Base-by-base conservation (phyloP, 2,113 vertebrate genomes). In the Cephalophus harveyi region DNA sequence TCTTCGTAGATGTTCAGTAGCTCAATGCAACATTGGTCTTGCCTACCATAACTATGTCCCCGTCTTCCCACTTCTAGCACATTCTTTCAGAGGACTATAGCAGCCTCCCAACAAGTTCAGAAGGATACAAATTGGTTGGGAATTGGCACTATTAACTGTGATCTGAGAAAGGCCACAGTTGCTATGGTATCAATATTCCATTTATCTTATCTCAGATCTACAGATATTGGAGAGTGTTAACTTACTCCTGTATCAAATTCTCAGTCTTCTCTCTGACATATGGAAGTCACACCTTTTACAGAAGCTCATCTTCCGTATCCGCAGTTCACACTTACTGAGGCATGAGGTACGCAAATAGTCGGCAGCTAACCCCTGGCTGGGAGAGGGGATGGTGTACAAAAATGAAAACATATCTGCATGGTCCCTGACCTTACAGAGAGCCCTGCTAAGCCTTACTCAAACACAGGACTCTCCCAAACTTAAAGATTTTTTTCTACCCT, bases 261-360 rank as follows among this genome's bases (percentile, higher is more conserved):
- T 92, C 83, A 84, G 55, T 60, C 74, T 93, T 94, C 71, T 96
- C 54, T 67, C 60, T 91, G 43, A n/a, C 83, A 79, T 91, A 52
- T 52, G 87, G 87, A 79, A 96, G 14, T 71, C 33, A 2, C 52
- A 52, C 89, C 86, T 85, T 83, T 71, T 62, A 46, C 76, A 85
- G 64, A 85, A 84, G 64, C 90, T 59, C 46, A 30, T 78, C 79
- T 91, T 86, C 79, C 60, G 71, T 36, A 57, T 48, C 46, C 3
- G 1, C 17, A 81, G n/a, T 52, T 93, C 89, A 52, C 43, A 87
- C 40, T 83, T 64, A 7, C 82, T 59, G 59, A 93, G 67, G n/a
- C 46, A 55, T 33, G 55, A 43, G 3, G 0, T 43, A 12, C 21
- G 52, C 57, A 89, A 50, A n/a, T 48, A 83, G 21, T 43, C 89